A percentile compares a stretch with the other conserved stretches of the same genome.
phyloP scores from a whole-genome alignment of 1,140 invertebrate species.

The Oreohelix idahoensis region DNA sequence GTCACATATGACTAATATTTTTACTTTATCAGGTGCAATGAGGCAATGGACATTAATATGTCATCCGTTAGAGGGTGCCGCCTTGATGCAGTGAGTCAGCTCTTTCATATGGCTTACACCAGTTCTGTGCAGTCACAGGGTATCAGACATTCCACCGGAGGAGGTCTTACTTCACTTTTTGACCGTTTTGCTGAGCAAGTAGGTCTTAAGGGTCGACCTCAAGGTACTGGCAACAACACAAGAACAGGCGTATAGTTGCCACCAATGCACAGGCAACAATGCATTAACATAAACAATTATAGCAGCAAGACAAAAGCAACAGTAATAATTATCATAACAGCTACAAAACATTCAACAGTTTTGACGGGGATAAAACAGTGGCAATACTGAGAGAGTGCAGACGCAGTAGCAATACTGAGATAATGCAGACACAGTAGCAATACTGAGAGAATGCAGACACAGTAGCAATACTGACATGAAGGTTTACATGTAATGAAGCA shows the following conservation, averaged over 20 bases:
- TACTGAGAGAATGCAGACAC: too few relatives aligned
- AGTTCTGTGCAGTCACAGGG: conserved; percentile 12
- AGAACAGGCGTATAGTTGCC: conserved; percentile 6
- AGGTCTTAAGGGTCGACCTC: conserved; percentile 2
- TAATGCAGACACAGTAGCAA: too few relatives aligned
- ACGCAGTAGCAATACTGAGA: too few relatives aligned
- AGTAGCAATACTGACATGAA: too few relatives aligned
- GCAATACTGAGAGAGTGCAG: too few relatives aligned
- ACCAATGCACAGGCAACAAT: too few relatives aligned
- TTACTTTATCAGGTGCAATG: conserved; percentile 10
- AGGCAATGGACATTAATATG: conserved; percentile 23
- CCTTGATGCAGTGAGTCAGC: conserved; percentile 12
- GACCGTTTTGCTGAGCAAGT: conserved; percentile 33
- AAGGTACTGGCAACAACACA: background rate
- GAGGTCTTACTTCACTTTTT: conserved; percentile 7
- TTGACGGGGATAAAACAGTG: too few relatives aligned
- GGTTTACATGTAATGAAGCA: too few relatives aligned
- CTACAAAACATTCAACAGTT: too few relatives aligned
- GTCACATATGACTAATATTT: background rate
- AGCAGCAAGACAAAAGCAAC: too few relatives aligned
- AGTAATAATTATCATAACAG: too few relatives aligned
- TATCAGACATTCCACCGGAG: conserved; percentile 16
- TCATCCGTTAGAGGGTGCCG: conserved; percentile 1
- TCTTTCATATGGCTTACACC: conserved; percentile 7
- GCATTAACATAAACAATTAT: too few relatives aligned